A percentile compares a stretch with the other conserved stretches of the same genome.
Evolutionary conservation across 1,140 invertebrate species (phyloP).

Genomic region (Cyclargus thomasi): DNA sequence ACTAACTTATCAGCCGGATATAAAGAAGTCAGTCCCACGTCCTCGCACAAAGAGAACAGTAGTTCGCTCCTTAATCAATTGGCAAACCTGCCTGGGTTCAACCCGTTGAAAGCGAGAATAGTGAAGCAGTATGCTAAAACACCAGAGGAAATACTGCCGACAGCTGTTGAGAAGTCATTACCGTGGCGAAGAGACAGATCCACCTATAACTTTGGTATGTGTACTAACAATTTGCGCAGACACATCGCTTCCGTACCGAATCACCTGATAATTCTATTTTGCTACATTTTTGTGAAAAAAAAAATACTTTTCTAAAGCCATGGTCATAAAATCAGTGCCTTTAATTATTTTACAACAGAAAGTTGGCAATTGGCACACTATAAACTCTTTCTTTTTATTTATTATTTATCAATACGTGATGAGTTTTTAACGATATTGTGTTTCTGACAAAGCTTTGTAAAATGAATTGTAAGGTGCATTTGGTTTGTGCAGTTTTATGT

Average conservation of each 20-base stretch:
- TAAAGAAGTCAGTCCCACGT: constrained; percentile 74
- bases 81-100: constrained; percentile 79
- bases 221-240: constrained; percentile 25
- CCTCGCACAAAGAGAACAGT: constrained; percentile 77
- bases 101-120: constrained; percentile 79
- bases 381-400: background rate
- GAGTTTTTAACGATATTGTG: background rate
- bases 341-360: background rate
- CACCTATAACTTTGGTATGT: constrained; percentile 76
- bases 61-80: constrained; percentile 80
- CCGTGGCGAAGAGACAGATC: constrained; percentile 84
- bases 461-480: background rate
- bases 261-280: constrained; percentile 5
- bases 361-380: background rate
- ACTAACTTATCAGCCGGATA: constrained; percentile 59
- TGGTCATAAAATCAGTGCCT: too few species aligned
- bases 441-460: background rate
- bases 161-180: constrained; percentile 82
- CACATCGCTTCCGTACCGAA: constrained; percentile 7
- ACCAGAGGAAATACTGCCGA: constrained; percentile 77
- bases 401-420: background rate
- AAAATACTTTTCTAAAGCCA: too few species aligned
- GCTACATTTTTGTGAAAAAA: too few species aligned
- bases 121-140: constrained; percentile 79
- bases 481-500: background rate